These are phyloP conservation scores for Drosophila diplacantha DNA, from an alignment of 2,888 invertebrate species.

Conservation along the genomic window DNA sequence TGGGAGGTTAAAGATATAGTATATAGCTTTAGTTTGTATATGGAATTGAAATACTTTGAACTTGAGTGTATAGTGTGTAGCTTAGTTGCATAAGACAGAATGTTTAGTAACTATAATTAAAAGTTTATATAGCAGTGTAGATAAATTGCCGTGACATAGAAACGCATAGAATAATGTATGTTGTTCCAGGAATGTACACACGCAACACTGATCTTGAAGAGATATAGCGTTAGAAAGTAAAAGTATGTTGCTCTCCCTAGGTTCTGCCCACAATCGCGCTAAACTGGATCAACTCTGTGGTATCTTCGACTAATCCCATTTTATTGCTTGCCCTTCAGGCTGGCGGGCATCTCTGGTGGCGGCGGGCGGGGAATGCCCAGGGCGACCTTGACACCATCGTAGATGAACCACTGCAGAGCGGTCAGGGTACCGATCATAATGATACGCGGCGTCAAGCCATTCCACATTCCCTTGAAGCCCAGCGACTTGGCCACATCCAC, in stretches of 20 bases:
- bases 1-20: slow-evolving; percentile 24
- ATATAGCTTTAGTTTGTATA: slow-evolving; percentile 24
- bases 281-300: slow-evolving; percentile 39
- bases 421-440: slow-evolving; percentile 96
- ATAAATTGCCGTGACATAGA: slow-evolving; percentile 29
- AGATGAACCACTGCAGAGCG: slow-evolving; percentile 94
- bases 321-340: slow-evolving; percentile 80
- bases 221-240: slow-evolving; percentile 24
- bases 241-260: slow-evolving; percentile 45
- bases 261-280: slow-evolving; percentile 27
- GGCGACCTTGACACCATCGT: slow-evolving; percentile 91
- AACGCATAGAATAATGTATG: slow-evolving; percentile 21
- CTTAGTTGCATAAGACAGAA: slow-evolving; percentile 48
- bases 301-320: slow-evolving; percentile 8
- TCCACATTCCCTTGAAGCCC: slow-evolving; percentile 85
- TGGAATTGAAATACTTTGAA: slow-evolving; percentile 60
- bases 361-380: slow-evolving; percentile 90
- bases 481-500: slow-evolving; percentile 75
- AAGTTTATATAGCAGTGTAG: slow-evolving; percentile 10
- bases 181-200: slow-evolving; percentile 38
- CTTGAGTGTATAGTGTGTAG: slow-evolving; percentile 37
- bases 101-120: slow-evolving; percentile 25
- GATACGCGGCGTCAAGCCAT: slow-evolving; percentile 89
- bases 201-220: slow-evolving; percentile 24
- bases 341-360: slow-evolving; percentile 94